phyloP scores from a whole-genome alignment of 2,113 vertebrate species.

The Mystacornis crossleyi region DNA sequence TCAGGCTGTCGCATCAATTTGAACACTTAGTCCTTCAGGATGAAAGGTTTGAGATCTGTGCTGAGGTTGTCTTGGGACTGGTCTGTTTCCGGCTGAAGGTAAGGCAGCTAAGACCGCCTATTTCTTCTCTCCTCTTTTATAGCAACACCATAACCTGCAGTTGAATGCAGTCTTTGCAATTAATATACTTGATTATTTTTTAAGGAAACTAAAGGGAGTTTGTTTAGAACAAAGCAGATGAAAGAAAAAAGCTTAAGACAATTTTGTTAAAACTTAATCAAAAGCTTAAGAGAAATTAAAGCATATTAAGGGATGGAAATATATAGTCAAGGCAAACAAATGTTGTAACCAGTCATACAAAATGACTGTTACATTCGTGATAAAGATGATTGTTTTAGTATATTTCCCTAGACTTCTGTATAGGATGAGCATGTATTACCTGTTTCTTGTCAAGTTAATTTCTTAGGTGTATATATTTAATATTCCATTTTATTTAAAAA shows the following conservation, averaged over 20 bases:
- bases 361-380: not conserved
- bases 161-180: not conserved
- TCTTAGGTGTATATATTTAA: not conserved
- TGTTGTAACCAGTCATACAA: not conserved
- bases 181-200: not conserved
- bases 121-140: not conserved
- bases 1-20: constrained; percentile 88
- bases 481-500: not conserved
- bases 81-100: constrained; percentile 99
- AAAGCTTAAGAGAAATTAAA: not conserved
- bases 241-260: not conserved
- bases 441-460: not conserved
- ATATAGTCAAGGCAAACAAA: not conserved
- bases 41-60: constrained; percentile 89
- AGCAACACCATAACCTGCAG: not conserved
- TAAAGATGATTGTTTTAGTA: not conserved
- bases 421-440: not conserved
- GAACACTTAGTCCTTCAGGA: constrained; percentile 86
- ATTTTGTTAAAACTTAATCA: not conserved
- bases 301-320: not conserved
- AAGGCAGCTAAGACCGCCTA: not conserved
- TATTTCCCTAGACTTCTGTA: not conserved
- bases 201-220: not conserved
- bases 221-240: not conserved
- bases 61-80: constrained; percentile 88